Conservation (phyloP, 2,113 vertebrate species). For the Peromyscus maniculatus region DNA sequence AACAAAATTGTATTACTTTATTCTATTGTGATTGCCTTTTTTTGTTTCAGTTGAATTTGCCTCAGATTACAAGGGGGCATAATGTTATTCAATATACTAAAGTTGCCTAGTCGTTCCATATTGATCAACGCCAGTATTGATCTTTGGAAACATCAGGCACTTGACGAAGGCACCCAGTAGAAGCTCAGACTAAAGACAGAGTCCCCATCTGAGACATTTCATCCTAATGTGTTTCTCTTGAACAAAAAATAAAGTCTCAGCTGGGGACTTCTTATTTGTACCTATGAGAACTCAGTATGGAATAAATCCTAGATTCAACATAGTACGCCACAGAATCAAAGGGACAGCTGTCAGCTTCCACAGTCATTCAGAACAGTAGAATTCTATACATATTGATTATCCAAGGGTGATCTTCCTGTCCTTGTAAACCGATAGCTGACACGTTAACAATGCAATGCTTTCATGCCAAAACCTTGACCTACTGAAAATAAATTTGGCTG, state of each 20-base stretch:
- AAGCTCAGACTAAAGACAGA: background rate
- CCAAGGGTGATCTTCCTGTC: background rate
- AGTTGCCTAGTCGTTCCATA: slow-evolving; percentile 65
- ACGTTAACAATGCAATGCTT: background rate
- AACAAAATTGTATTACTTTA: slow-evolving; percentile 22
- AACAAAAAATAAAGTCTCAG: background rate
- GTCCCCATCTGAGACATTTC: background rate
- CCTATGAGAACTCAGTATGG: background rate
- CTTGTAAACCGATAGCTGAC: background rate
- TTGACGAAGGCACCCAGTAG: background rate
- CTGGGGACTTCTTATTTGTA: background rate
- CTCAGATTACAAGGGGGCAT: slow-evolving; percentile 65
- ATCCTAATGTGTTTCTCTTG: background rate
- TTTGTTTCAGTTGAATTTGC: slow-evolving; percentile 60
- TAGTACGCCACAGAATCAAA: slow-evolving; percentile 42
- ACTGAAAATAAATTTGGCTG: background rate
- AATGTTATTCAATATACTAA: slow-evolving; percentile 69
- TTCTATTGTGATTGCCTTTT: slow-evolving; percentile 64
- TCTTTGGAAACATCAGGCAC: background rate
- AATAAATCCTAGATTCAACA: background rate
- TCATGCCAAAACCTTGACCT: background rate
- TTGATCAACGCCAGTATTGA: slow-evolving; percentile 71
- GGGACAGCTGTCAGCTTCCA: background rate
- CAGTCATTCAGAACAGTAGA: background rate
- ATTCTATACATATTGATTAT: background rate